These are phyloP conservation scores for Takifugu bimaculatus DNA, from an alignment of 2,113 vertebrate species.

Conservation along the genomic window DNA sequence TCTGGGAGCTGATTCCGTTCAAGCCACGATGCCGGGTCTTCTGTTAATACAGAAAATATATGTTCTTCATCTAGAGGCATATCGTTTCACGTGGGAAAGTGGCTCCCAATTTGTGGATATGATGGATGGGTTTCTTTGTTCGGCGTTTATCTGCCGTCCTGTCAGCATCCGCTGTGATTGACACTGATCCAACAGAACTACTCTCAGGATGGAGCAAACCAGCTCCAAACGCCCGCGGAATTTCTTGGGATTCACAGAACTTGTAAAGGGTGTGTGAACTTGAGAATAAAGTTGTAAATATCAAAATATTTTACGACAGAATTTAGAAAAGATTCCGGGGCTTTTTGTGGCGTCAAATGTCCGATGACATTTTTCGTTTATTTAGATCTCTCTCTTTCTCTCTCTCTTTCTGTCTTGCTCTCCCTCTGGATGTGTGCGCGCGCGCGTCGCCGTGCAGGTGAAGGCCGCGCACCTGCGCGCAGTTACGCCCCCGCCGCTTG, in stretches of 20 bases:
- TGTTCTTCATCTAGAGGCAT: no score
- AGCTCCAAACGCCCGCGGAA: not conserved
- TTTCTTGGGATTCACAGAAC: not conserved
- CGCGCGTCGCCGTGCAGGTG: slow-evolving; percentile 51
- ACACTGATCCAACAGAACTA: no score
- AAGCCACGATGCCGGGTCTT: slow-evolving; percentile 2
- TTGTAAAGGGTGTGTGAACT: slow-evolving; percentile 1
- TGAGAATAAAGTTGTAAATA: not conserved
- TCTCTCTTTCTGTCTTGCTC: not conserved
- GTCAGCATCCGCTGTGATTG: no score
- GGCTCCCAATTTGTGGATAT: no score
- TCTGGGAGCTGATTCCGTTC: no score
- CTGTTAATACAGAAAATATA: no score
- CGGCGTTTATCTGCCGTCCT: no score
- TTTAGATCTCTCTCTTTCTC: not conserved
- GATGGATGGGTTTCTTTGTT: no score
- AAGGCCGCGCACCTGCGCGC: slow-evolving; percentile 60
- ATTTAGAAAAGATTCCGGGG: no score
- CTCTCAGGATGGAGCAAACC: not conserved
- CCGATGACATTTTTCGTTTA: slow-evolving; percentile 4
- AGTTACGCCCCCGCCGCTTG: slow-evolving; percentile 56
- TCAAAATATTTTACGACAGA: not conserved
- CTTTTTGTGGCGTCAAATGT: no score
- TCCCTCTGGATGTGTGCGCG: not conserved
- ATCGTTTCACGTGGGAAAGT: no score